These are phyloP conservation scores for Serranus cabrilla DNA, from an alignment of 2,797 vertebrate genomes.

Conservation along the genomic window DNA sequence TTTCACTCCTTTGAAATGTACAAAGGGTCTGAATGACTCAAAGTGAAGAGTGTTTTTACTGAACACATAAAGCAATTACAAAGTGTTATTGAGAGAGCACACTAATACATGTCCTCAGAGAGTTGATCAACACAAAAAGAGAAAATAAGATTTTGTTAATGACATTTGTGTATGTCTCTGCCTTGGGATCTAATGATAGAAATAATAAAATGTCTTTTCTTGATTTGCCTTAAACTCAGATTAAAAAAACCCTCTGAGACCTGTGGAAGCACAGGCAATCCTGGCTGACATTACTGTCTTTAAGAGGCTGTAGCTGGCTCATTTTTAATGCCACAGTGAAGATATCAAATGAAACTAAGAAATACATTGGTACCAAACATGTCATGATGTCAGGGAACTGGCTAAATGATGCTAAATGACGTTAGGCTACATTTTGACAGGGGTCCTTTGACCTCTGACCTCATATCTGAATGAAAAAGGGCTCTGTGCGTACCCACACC, in stretches of 20 bases:
- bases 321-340: too few species aligned
- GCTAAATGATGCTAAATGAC: too few species aligned
- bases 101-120: constrained; percentile 51
- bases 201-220: constrained; percentile 72
- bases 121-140: constrained; percentile 51
- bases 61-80: constrained; percentile 54
- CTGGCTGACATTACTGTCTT: too few species aligned
- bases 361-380: too few species aligned
- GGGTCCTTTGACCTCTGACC: too few species aligned
- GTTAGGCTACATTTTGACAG: too few species aligned
- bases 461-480: too few species aligned
- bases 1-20: constrained; percentile 42
- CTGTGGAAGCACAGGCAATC: too few species aligned
- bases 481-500: too few species aligned
- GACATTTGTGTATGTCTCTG: constrained; percentile 57
- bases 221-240: constrained; percentile 78
- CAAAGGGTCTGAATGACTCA: constrained; percentile 49
- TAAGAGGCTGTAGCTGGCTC: too few species aligned
- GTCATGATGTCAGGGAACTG: too few species aligned
- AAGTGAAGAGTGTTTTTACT: constrained; percentile 62
- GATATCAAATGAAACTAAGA: too few species aligned
- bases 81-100: constrained; percentile 47
- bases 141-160: constrained; percentile 56
- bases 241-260: constrained; percentile 22
- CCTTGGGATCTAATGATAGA: constrained; percentile 66